phyloP scores from a whole-genome alignment of 64 coral and sea anemone species.

The Catalaphyllia jardinei region DNA sequence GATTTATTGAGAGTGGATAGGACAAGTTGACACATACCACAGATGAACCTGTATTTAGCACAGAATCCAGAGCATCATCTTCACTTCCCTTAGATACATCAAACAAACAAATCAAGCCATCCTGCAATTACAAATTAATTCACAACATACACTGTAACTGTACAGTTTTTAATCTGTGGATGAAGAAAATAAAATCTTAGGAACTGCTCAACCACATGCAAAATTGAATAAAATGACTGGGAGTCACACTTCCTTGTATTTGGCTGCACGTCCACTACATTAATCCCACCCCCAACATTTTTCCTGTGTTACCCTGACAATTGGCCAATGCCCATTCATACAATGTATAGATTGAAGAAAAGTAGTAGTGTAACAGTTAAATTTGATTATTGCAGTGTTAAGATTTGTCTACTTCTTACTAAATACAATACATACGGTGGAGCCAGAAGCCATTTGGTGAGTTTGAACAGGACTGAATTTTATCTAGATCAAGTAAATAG shows the following conservation, averaged over 20 bases:
- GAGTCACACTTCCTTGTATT: too few species aligned
- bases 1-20: not conserved
- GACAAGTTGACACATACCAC: slow-evolving; percentile 61
- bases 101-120: slow-evolving; percentile 90
- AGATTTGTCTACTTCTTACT: not conserved
- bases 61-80: slow-evolving; percentile 75
- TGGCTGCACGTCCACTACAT: too few species aligned
- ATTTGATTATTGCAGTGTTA: too few species aligned
- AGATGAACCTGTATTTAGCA: slow-evolving; percentile 82
- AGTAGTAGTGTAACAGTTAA: too few species aligned
- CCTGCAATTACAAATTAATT: slow-evolving; percentile 39
- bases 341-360: too few species aligned
- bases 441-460: slow-evolving; percentile 80
- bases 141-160: not conserved
- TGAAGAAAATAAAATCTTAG: too few species aligned
- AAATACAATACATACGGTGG: slow-evolving; percentile 62
- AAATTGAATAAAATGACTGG: too few species aligned
- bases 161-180: not conserved
- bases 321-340: too few species aligned
- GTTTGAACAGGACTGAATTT: slow-evolving; percentile 66
- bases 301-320: too few species aligned
- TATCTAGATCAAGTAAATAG: slow-evolving; percentile 50
- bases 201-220: not conserved
- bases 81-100: slow-evolving; percentile 68
- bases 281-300: too few species aligned